phyloP scores from a whole-genome alignment of 2,113 vertebrate species.

The Callocephalon fimbriatum region DNA sequence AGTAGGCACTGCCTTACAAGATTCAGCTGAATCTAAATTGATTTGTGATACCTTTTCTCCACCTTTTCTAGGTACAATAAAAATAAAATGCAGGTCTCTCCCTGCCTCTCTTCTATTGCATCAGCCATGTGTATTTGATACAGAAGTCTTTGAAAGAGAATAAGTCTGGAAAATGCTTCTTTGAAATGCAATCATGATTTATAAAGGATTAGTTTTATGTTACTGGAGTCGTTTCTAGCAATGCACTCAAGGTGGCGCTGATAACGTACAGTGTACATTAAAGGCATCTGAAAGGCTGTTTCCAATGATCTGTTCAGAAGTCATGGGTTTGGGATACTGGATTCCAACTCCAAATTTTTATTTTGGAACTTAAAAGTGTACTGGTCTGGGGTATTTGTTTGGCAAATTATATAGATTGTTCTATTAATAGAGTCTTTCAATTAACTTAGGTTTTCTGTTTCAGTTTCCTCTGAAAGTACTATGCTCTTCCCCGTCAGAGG shows the following conservation, averaged over 20 bases:
- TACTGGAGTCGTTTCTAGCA: background rate
- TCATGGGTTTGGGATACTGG: background rate
- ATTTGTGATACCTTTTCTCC: background rate
- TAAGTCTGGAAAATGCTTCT: background rate
- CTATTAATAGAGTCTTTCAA: background rate
- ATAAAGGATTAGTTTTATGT: background rate
- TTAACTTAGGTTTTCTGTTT: background rate
- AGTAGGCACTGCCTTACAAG: background rate
- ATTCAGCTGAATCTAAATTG: background rate
- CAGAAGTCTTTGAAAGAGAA: background rate
- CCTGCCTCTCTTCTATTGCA: background rate
- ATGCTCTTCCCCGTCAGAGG: background rate
- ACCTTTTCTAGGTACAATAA: background rate
- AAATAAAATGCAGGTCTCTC: background rate
- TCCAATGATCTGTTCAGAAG: background rate
- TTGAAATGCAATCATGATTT: background rate
- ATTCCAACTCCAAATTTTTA: background rate
- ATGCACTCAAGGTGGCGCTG: slow-evolving; percentile 62
- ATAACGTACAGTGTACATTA: background rate
- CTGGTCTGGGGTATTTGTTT: background rate
- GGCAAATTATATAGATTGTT: background rate
- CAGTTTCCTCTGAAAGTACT: background rate
- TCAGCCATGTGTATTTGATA: background rate
- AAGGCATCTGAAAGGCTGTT: background rate
- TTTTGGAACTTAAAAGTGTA: background rate